Evolutionary conservation across 2,797 vertebrate genomes (phyloP), one percentile per base, ranked within the genome.

Genomic region (Pagetopsis macropterus): DNA sequence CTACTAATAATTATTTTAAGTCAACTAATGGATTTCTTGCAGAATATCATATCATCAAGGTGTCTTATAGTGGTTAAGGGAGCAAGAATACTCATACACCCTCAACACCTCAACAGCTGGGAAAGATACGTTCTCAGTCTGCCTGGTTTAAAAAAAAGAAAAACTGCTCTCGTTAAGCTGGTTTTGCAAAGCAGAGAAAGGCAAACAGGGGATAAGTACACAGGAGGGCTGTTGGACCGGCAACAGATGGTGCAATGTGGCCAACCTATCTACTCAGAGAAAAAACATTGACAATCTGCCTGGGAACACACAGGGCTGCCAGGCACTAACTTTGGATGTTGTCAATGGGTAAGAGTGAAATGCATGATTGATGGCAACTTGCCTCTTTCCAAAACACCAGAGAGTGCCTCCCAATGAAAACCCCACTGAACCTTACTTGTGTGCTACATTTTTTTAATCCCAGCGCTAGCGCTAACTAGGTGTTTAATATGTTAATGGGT

Each of bases 161-260:
- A 37, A 37, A 37, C 8, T 9, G 33, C 33, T 37, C 33, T 37
- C 33, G 33, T 9, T 37, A 37, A 37, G 33, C 33, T 37, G 33
- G 33, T 37, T 37, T 37, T 37, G 79, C 46, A 72, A 76, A 52
- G 62, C 78, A 76, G 76, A 72, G 75, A 78, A 79, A 78, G 61
- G 82, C 69, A 88, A 85, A 82, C 80, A 75, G 74, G 75, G 84
- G 76, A 76, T 84, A 67, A 84, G 75, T 59, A 86, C 80, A 89
- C 84, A 85, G 69, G 79, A 72, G 79, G 67, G 78, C 83, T 81
- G 78, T 63, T 76, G 81, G 84, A 87, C 83, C 74, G 82, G 83
- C 78, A 89, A 89, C 84, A 85, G 84, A 87, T 85, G 84, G 81
- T 84, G 72, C 75, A 76, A 80, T 82, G 85, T 83, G 78, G 83